phyloP scores from a whole-genome alignment of 2,113 vertebrate species.

The Heterocephalus glaber region DNA sequence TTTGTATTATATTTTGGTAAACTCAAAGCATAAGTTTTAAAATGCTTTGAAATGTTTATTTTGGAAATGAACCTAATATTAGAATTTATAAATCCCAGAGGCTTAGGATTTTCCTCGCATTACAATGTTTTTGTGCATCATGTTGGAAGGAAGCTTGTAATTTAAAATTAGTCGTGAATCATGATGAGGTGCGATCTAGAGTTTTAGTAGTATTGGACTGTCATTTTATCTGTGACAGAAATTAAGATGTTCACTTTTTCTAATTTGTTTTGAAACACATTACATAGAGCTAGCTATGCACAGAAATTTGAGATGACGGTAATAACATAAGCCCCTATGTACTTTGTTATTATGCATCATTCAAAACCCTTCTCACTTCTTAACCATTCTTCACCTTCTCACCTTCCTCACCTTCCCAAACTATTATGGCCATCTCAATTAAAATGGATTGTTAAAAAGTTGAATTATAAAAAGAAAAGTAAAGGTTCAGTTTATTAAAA shows the following conservation, averaged over 20 bases:
- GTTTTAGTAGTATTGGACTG: not conserved
- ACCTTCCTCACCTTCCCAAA: not conserved
- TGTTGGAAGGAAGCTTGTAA: not conserved
- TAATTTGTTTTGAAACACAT: not conserved
- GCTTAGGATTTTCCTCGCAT: conserved; percentile 15
- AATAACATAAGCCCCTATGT: not conserved
- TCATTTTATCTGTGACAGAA: not conserved
- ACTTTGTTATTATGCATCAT: not conserved
- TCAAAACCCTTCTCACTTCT: not conserved
- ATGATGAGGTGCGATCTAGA: not conserved
- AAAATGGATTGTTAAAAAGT: not conserved
- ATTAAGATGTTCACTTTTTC: not conserved
- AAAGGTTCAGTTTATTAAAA: not conserved
- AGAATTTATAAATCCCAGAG: not conserved
- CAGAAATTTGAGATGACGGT: not conserved
- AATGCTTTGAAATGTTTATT: conserved; percentile 25
- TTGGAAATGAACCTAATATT: conserved; percentile 44
- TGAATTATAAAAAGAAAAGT: not conserved
- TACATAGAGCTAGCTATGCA: not conserved
- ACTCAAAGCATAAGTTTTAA: not conserved
- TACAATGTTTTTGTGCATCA: not conserved
- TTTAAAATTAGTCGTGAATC: not conserved
- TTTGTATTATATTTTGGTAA: not conserved
- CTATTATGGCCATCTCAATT: not conserved
- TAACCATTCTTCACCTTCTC: not conserved